A percentile compares a stretch with the other conserved stretches of the same genome.
These are phyloP conservation scores for Laticauda colubrina DNA, from an alignment of 2,113 vertebrate species.

Conservation along the genomic window DNA sequence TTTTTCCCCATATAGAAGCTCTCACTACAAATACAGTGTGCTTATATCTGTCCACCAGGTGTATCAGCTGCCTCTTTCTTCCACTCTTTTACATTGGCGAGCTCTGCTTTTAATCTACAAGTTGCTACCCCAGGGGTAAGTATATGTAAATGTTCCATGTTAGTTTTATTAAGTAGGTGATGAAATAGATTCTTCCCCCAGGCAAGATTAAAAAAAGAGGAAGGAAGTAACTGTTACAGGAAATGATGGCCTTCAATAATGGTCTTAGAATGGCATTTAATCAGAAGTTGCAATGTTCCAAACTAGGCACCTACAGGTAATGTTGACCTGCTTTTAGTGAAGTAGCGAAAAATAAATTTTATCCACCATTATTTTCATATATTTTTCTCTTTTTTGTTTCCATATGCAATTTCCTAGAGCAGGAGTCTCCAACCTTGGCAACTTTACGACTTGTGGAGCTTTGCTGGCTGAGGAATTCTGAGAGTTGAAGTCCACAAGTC, in stretches of 20 bases:
- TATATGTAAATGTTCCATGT: neutral
- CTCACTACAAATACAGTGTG: accelerated
- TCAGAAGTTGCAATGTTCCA: neutral
- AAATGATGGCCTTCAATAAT: neutral
- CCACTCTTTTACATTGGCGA: constrained; percentile 85
- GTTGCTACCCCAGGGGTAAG: constrained; percentile 94
- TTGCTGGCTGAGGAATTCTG: too few species aligned
- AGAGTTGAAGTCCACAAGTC: too few species aligned
- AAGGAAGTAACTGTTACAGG: neutral
- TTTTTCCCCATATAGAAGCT: accelerated
- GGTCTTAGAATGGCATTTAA: neutral
- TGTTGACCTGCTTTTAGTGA: neutral
- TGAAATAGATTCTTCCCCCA: neutral
- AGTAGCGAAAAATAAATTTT: neutral
- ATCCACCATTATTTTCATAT: neutral
- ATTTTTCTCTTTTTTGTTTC: neutral
- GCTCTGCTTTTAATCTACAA: constrained; percentile 87
- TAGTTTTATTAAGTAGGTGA: neutral
- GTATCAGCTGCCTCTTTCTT: constrained; percentile 89
- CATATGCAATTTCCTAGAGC: neutral
- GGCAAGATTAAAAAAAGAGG: neutral
- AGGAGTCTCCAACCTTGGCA: too few species aligned
- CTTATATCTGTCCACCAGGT: constrained; percentile 68
- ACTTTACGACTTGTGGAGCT: too few species aligned
- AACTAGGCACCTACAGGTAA: neutral